Evolutionary conservation across 2,888 invertebrate genomes (phyloP).

Genomic region (Meloe dianella): DNA sequence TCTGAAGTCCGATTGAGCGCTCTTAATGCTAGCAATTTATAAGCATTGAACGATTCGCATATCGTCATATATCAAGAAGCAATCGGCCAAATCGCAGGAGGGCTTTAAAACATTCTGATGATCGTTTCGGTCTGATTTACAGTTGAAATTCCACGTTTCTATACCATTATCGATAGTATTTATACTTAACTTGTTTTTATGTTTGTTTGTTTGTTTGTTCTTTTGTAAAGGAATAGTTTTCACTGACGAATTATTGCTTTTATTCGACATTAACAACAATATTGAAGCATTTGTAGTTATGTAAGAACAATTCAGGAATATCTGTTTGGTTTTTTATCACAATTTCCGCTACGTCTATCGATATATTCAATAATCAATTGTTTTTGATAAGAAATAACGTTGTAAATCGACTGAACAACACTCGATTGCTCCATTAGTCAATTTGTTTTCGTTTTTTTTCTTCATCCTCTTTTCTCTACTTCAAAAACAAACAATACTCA

Average conservation of each 20-base stretch:
- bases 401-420: background rate
- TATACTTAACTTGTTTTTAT: conserved; percentile 40
- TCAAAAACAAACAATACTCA: background rate
- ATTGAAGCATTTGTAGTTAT: background rate
- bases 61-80: conserved; percentile 60
- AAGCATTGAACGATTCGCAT: conserved; percentile 57
- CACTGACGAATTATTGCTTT: conserved; percentile 21
- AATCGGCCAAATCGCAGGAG: conserved; percentile 59
- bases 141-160: conserved; percentile 48
- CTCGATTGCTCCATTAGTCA: background rate
- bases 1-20: conserved; percentile 50
- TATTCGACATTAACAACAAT: background rate
- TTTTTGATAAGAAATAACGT: background rate
- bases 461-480: background rate
- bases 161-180: conserved; percentile 47
- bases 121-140: conserved; percentile 56
- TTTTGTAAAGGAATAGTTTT: conserved; percentile 21
- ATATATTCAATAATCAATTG: background rate
- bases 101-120: conserved; percentile 60
- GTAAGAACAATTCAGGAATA: background rate
- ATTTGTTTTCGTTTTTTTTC: background rate
- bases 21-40: conserved; percentile 58
- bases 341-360: background rate
- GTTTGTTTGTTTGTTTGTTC: conserved; percentile 24
- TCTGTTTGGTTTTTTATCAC: background rate